Evolutionary conservation across 2,888 invertebrate genomes (phyloP), one percentile per base, ranked within the genome.

Genomic region (Caenorhabditis uteleia): DNA sequence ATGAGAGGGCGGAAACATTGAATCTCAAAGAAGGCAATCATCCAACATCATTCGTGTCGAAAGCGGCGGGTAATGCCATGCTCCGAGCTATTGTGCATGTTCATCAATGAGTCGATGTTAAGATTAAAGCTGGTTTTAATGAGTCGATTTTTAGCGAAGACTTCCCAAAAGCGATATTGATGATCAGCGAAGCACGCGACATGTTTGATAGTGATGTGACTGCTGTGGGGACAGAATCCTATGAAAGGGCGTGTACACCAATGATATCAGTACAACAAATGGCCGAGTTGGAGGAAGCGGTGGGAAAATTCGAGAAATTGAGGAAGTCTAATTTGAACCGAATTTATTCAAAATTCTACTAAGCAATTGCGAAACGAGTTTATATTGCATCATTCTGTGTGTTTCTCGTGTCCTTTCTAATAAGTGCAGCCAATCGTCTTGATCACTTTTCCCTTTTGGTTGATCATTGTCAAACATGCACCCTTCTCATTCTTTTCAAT

Each of bases 191-290:
- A 74, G 92, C 95, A 0, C 88, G 98, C 12, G 93, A 95, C 83
- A 87, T 97, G 56, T 86, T 98, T 33, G 98, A 98, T 83, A 93
- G 93, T 0, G 97, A 98, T 83, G 85, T 99, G 56, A 95, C 97
- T 0, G 93, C 97, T 0, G 93, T 97, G 85, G 94, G 93, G 0
- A 92, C 93, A 0, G 95, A 95, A 83, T 93, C 93, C 58, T 95
- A 95, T 83, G 93, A 94, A 80, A 87, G 95, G 72, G 95, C 95
- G 0, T 83, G 84, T 50, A 75, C 85, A 77, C 85, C 62, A 21
- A 91, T 98, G 90, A 94, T 98, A 0, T 91, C 91, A 73, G 95
- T 95, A 0, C 98, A 99, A 84, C 91, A 97, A 87, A 85, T 99
- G 48, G 91, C 95, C 0, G 98, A 99, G 84, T 85, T 99, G 54